These are phyloP conservation scores for Trichogramma pretiosum DNA, from an alignment of 1,140 invertebrate genomes.

Conservation along the genomic window DNA sequence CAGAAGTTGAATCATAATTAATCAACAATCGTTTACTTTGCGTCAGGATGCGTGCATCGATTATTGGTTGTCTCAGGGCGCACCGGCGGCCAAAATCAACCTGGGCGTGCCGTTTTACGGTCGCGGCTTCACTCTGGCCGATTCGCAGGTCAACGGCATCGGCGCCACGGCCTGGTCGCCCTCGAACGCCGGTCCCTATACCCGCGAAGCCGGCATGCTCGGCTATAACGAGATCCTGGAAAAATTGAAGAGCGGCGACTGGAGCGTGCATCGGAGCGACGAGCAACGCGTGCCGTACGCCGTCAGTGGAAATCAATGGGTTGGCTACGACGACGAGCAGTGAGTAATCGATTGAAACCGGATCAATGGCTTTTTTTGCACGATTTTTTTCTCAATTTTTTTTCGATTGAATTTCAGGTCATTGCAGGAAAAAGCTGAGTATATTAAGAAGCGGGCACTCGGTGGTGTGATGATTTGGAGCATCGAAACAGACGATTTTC, in stretches of 20 bases:
- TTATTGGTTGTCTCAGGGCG: slow-evolving; percentile 49
- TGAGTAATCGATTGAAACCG: slow-evolving; percentile 24
- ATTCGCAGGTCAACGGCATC: slow-evolving; percentile 32
- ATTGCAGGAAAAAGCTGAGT: slow-evolving; percentile 14
- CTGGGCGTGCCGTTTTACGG: slow-evolving; percentile 65
- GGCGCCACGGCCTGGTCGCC: slow-evolving; percentile 29
- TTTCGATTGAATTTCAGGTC: neutral
- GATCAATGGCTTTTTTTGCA: neutral
- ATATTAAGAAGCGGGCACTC: slow-evolving; percentile 21
- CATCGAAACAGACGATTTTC: slow-evolving; percentile 54
- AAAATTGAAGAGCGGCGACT: slow-evolving; percentile 19
- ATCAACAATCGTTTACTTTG: neutral
- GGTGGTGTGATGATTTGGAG: slow-evolving; percentile 57
- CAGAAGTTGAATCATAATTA: neutral
- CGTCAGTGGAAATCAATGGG: slow-evolving; percentile 36
- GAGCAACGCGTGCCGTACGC: slow-evolving; percentile 37
- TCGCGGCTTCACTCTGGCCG: slow-evolving; percentile 52
- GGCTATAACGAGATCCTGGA: slow-evolving; percentile 36
- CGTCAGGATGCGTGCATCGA: slow-evolving; percentile 39
- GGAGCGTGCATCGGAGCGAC: slow-evolving; percentile 23
- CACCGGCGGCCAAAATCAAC: slow-evolving; percentile 49
- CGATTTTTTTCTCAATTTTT: neutral
- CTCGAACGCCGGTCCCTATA: slow-evolving; percentile 39
- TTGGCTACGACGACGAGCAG: slow-evolving; percentile 37
- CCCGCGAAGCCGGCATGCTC: slow-evolving; percentile 39